phyloP scores from a whole-genome alignment of 1,140 invertebrate genomes.

The Cydia amplana region DNA sequence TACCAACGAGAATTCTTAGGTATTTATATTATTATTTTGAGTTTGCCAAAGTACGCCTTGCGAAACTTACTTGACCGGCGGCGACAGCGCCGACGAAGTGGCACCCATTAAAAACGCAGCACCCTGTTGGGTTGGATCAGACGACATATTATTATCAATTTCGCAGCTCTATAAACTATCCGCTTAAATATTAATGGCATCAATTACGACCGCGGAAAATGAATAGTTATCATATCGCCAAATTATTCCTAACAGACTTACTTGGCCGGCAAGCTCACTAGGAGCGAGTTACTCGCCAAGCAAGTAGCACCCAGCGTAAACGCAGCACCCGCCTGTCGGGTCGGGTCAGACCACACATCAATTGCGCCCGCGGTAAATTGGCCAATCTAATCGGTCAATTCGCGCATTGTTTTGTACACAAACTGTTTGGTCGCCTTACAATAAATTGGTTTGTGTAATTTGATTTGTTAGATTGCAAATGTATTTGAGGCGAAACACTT shows the following conservation, averaged over 20 bases:
- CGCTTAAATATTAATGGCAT: too few relatives aligned
- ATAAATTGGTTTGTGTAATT: background rate
- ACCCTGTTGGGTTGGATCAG: too few relatives aligned
- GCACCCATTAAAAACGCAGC: too few relatives aligned
- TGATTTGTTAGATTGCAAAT: background rate
- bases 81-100: too few relatives aligned
- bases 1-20: too few relatives aligned
- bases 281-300: constrained; percentile 35
- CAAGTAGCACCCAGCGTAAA: constrained; percentile 19
- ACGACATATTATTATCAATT: constrained; percentile 51
- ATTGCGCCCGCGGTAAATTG: constrained; percentile 64
- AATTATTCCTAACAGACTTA: too few relatives aligned
- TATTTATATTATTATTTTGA: too few relatives aligned
- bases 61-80: too few relatives aligned
- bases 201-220: too few relatives aligned
- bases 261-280: background rate
- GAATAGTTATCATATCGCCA: too few relatives aligned
- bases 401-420: constrained; percentile 29
- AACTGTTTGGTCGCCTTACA: background rate
- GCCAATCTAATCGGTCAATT: constrained; percentile 15
- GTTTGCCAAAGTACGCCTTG: too few relatives aligned
- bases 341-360: constrained; percentile 57
- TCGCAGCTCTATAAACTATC: constrained; percentile 30
- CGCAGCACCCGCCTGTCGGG: constrained; percentile 44
- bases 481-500: background rate